Conservation (phyloP, 2,888 invertebrate species). For the Campoplex nolae region DNA sequence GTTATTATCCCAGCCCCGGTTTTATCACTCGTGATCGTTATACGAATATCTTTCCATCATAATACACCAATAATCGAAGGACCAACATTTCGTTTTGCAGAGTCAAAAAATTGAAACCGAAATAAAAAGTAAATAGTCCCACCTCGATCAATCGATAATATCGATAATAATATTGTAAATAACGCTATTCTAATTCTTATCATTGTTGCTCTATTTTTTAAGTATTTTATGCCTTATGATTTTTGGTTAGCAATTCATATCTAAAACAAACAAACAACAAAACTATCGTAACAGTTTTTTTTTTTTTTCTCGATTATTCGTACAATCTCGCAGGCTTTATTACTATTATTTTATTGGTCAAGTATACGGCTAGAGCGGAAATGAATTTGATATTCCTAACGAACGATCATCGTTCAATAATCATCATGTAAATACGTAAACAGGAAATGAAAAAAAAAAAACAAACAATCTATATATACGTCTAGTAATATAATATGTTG, state of each 20-base stretch:
- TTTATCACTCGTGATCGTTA: conserved; percentile 1
- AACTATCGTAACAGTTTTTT: conserved; percentile 9
- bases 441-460: conserved; percentile 7
- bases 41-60: not conserved
- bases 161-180: conserved; percentile 62
- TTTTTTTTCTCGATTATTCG: conserved; percentile 27
- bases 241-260: conserved; percentile 24
- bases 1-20: not conserved
- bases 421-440: conserved; percentile 64
- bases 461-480: conserved; percentile 24
- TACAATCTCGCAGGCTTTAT: conserved; percentile 58
- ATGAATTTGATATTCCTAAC: conserved; percentile 58
- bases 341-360: conserved; percentile 62
- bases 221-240: conserved; percentile 46
- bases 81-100: conserved; percentile 1
- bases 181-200: conserved; percentile 56
- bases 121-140: conserved; percentile 15
- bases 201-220: conserved; percentile 67
- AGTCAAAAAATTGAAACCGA: not conserved
- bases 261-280: conserved; percentile 1
- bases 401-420: conserved; percentile 58
- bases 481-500: conserved; percentile 61
- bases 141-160: conserved; percentile 47
- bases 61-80: not conserved
- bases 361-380: conserved; percentile 38